Conservation (phyloP, 2,113 vertebrate genomes). For the Cyanoramphus novaezelandiae region DNA sequence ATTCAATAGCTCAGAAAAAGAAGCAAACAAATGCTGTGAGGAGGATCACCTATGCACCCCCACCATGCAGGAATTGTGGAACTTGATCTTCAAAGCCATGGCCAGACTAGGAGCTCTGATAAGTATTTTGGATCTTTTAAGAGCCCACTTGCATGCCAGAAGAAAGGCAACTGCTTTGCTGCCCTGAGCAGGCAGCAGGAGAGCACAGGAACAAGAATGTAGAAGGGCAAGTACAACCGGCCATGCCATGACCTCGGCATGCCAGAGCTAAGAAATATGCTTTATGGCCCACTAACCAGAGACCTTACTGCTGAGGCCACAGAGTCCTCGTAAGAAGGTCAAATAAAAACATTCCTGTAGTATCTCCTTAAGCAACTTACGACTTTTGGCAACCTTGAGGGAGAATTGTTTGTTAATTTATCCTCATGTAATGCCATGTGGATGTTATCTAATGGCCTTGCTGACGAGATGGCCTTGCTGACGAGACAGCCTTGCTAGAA, state of each 20-base stretch:
- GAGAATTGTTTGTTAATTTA: neutral
- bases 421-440: neutral
- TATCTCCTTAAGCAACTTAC: neutral
- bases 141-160: neutral
- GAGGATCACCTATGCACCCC: neutral
- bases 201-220: conserved; percentile 3
- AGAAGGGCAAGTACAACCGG: neutral
- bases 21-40: neutral
- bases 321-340: neutral
- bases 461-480: neutral
- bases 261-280: neutral
- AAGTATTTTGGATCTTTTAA: neutral
- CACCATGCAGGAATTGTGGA: neutral
- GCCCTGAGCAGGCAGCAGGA: neutral
- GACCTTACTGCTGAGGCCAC: neutral
- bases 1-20: neutral
- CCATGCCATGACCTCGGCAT: neutral
- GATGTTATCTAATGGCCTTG: neutral
- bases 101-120: neutral
- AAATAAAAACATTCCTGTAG: neutral
- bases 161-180: neutral
- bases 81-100: neutral
- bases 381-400: neutral
- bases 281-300: neutral
- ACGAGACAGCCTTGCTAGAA: neutral